Evolutionary conservation across 1,140 invertebrate genomes (phyloP).

Genomic region (Latrodectus geometricus): DNA sequence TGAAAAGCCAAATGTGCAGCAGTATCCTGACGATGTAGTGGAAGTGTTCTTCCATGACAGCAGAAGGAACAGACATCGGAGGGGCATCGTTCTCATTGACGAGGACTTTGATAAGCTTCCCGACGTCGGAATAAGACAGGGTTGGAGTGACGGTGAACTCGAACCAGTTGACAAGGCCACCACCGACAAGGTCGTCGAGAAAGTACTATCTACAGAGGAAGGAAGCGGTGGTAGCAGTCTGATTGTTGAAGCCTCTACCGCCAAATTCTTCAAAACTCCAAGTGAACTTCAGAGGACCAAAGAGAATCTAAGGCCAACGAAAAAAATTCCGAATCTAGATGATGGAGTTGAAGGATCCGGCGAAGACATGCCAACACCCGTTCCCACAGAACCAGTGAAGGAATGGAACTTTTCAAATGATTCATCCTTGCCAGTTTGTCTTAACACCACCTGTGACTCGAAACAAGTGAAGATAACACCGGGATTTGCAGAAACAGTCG

Average conservation of each 20-base stretch:
- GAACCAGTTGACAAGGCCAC: neutral
- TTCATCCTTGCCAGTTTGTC: neutral
- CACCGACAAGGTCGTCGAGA: neutral
- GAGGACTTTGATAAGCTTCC: slow-evolving; percentile 26
- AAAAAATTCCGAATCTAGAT: neutral
- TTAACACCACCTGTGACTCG: slow-evolving; percentile 19
- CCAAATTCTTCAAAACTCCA: neutral
- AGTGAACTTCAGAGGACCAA: neutral
- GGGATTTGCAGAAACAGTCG: neutral
- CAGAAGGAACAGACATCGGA: too few species aligned
- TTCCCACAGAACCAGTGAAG: neutral
- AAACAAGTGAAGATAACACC: neutral
- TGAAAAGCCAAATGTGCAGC: neutral
- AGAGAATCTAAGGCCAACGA: neutral
- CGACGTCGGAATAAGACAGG: slow-evolving; percentile 7
- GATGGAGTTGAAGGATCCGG: neutral
- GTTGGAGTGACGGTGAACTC: slow-evolving; percentile 8
- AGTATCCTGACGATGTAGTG: neutral
- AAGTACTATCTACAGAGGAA: neutral
- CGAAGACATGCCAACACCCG: neutral
- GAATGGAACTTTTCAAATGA: neutral
- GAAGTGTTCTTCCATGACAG: neutral
- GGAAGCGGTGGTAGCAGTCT: neutral
- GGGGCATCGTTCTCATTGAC: slow-evolving; percentile 39
- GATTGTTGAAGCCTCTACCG: neutral